phyloP scores from a whole-genome alignment of 2,113 vertebrate species.

The Antidorcas marsupialis region DNA sequence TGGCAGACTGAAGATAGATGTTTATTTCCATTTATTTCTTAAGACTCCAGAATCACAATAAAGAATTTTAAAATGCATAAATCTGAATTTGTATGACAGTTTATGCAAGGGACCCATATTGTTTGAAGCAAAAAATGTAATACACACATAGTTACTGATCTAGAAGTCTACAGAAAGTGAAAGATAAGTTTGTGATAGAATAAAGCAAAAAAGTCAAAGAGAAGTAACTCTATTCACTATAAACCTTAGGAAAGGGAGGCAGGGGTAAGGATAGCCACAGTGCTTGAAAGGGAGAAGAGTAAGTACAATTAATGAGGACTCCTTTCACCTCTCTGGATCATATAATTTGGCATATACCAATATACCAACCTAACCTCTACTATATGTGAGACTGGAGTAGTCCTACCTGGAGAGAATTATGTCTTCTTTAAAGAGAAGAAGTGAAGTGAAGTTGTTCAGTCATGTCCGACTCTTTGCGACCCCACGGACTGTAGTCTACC shows the following conservation, averaged over 20 bases:
- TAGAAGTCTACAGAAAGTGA: background rate
- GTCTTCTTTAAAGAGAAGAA: background rate
- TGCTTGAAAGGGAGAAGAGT: background rate
- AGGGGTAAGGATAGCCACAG: background rate
- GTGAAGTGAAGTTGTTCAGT: too few relatives aligned
- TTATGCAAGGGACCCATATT: background rate
- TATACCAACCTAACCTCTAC: background rate
- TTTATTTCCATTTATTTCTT: background rate
- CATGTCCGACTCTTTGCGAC: rapidly evolving
- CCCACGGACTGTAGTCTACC: too few relatives aligned
- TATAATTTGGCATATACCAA: background rate
- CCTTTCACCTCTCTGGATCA: background rate
- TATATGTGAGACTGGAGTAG: background rate
- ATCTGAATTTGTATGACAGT: background rate
- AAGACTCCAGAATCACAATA: background rate
- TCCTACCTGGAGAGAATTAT: background rate
- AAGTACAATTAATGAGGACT: background rate
- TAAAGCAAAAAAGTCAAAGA: background rate
- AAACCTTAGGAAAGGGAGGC: background rate
- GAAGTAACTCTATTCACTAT: background rate
- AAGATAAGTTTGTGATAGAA: background rate
- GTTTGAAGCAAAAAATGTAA: background rate
- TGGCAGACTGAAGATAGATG: background rate
- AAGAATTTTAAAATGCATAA: background rate
- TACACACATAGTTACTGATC: background rate